A percentile compares a stretch with the other conserved stretches of the same genome.
These are phyloP conservation scores for Seriola rivoliana DNA, from an alignment of 2,113 vertebrate genomes.

Conservation along the genomic window DNA sequence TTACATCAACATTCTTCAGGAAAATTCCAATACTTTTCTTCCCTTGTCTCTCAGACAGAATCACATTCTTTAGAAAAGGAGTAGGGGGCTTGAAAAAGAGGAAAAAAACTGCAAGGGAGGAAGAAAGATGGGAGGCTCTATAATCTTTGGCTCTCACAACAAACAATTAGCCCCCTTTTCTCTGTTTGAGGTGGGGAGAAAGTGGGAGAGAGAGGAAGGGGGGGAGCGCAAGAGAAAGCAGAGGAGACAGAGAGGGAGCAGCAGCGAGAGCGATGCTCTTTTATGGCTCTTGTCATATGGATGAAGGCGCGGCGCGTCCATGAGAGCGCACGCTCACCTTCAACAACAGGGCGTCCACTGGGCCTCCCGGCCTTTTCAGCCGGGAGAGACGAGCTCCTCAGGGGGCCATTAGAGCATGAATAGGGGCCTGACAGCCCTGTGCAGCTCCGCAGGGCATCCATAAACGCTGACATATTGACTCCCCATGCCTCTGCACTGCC, in stretches of 20 bases:
- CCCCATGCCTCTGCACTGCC: conserved; percentile 87
- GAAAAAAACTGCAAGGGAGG: conserved; percentile 68
- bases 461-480: conserved; percentile 92
- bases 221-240: conserved; percentile 53
- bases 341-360: conserved; percentile 88
- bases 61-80: conserved; percentile 77
- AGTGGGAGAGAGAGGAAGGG: conserved; percentile 21
- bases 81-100: conserved; percentile 52
- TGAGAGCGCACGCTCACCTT: conserved; percentile 89
- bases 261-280: conserved; percentile 81
- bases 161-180: conserved; percentile 88
- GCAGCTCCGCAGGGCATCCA: conserved; percentile 90
- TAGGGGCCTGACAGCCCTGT: conserved; percentile 90
- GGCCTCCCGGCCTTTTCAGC: conserved; percentile 87
- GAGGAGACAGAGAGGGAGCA: conserved; percentile 72
- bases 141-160: conserved; percentile 88
- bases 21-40: conserved; percentile 78
- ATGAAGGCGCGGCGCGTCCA: conserved; percentile 83
- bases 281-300: conserved; percentile 87
- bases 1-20: conserved; percentile 61
- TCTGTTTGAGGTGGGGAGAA: conserved; percentile 78
- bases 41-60: conserved; percentile 74
- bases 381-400: conserved; percentile 89
- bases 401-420: conserved; percentile 92
- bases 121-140: conserved; percentile 81